These are phyloP conservation scores for Callospermophilus lateralis DNA, from an alignment of 2,113 vertebrate genomes.

Conservation along the genomic window DNA sequence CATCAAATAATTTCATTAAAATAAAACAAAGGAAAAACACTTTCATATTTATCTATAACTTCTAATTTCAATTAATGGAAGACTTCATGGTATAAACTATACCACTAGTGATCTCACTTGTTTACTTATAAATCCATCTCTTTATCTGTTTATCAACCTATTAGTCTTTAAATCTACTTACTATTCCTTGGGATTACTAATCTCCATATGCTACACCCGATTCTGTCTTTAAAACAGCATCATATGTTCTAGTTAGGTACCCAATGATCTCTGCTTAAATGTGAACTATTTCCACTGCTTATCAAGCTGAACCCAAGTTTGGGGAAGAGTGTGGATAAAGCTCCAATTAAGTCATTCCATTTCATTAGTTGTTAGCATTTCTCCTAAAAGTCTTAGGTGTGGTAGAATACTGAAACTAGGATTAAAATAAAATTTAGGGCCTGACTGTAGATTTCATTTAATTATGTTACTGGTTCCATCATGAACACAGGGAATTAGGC, in stretches of 20 bases:
- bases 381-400: conserved; percentile 10
- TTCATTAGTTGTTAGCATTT: conserved; percentile 11
- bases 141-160: background rate
- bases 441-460: conserved; percentile 31
- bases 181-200: background rate
- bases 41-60: background rate
- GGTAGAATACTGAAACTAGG: background rate
- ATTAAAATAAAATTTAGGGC: conserved; percentile 43
- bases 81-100: background rate
- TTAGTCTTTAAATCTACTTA: background rate
- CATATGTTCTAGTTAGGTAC: background rate
- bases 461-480: background rate
- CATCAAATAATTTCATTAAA: background rate
- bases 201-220: background rate
- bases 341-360: background rate
- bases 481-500: background rate
- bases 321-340: background rate
- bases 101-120: background rate
- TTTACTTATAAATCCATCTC: background rate
- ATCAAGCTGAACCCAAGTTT: background rate
- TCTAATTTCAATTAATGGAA: background rate
- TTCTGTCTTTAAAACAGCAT: background rate
- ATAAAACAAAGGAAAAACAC: background rate
- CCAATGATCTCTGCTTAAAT: background rate
- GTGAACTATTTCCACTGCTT: background rate